These are phyloP conservation scores for Euleptes europaea DNA, from an alignment of 2,113 vertebrate genomes.

Conservation along the genomic window DNA sequence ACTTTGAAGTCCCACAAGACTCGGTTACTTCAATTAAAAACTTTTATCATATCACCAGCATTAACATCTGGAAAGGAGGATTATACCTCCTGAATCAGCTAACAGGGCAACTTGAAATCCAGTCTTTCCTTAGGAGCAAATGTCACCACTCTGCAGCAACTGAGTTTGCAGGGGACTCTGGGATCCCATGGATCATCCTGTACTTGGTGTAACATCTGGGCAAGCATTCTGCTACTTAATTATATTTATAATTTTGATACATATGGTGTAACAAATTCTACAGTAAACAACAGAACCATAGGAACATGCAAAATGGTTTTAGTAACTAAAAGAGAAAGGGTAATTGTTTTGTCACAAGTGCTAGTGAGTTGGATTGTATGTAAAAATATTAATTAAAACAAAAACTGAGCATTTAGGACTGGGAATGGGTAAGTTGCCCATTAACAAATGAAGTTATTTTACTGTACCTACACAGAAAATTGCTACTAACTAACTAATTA, in stretches of 20 bases:
- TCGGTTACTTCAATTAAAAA: too few relatives aligned
- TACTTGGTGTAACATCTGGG: background rate
- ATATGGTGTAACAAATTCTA: background rate
- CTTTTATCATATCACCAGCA: background rate
- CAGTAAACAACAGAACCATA: background rate
- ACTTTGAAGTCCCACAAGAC: too few relatives aligned
- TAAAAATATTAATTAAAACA: background rate
- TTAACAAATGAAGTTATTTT: background rate
- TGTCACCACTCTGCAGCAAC: background rate
- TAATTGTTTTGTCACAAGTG: background rate
- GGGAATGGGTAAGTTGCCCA: background rate
- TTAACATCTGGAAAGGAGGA: background rate
- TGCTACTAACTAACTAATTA: background rate
- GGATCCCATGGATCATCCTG: background rate
- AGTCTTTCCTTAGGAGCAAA: accelerated
- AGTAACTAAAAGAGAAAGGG: conserved; percentile 11
- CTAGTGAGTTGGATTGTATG: background rate
- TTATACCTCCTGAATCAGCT: background rate
- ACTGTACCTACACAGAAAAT: background rate
- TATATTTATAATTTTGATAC: background rate
- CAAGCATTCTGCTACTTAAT: background rate
- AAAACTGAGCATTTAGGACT: conserved; percentile 1
- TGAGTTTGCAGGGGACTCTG: background rate
- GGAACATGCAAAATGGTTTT: background rate
- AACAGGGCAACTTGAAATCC: background rate